These are phyloP conservation scores for Babylonia areolata DNA, from an alignment of 1,140 invertebrate genomes.

Conservation along the genomic window DNA sequence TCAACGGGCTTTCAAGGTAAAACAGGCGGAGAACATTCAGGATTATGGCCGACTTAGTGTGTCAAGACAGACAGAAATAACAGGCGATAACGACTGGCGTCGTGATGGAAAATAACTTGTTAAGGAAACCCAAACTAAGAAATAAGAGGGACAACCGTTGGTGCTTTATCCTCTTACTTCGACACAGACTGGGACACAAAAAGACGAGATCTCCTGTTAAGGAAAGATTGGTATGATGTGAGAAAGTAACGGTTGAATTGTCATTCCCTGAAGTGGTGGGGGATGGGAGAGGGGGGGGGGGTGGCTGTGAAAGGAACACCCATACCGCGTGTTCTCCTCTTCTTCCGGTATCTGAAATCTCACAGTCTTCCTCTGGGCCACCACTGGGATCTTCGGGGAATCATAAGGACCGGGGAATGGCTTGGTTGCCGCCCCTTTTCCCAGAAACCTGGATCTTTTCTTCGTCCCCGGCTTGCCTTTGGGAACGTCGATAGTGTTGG, in stretches of 20 bases:
- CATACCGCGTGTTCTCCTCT: not conserved
- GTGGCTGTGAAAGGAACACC: not conserved
- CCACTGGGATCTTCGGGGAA: not conserved
- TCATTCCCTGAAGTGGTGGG: not conserved
- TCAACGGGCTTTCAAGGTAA: too few relatives aligned
- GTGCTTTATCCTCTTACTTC: too few relatives aligned
- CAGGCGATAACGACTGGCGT: too few relatives aligned
- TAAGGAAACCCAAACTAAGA: too few relatives aligned
- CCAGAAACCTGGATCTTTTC: not conserved
- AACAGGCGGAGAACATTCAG: too few relatives aligned
- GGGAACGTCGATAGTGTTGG: not conserved
- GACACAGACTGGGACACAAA: too few relatives aligned
- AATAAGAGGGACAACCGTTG: too few relatives aligned
- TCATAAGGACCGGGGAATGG: not conserved
- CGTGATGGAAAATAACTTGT: too few relatives aligned
- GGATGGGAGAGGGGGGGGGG: not conserved
- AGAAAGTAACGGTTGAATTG: not conserved
- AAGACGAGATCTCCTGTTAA: too few relatives aligned
- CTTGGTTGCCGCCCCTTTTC: not conserved
- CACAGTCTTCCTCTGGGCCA: not conserved
- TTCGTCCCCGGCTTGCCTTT: not conserved
- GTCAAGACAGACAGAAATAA: too few relatives aligned
- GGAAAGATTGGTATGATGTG: not conserved
- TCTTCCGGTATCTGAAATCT: not conserved
- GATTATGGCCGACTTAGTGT: too few relatives aligned